These are phyloP conservation scores for Pseudomugil tenellus DNA, from an alignment of 2,797 vertebrate genomes.

Conservation along the genomic window DNA sequence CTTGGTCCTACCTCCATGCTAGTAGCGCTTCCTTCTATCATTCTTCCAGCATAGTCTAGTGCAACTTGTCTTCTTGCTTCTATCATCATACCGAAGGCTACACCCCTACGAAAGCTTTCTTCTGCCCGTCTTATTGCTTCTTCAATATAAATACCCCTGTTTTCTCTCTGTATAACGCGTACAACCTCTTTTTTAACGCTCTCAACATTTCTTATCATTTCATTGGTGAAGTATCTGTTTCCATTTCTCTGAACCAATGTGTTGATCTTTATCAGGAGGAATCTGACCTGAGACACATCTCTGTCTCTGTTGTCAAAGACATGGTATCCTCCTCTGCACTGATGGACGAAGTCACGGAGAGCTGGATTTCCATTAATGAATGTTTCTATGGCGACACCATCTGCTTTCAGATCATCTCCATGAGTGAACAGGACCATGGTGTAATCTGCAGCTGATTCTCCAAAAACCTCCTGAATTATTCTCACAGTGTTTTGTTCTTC, in stretches of 20 bases:
- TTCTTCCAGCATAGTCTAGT: too few relatives aligned
- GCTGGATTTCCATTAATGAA: background rate
- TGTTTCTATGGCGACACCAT: background rate
- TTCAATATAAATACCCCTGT: too few relatives aligned
- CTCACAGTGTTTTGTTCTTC: background rate
- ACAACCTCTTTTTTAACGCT: too few relatives aligned
- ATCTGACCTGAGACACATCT: background rate
- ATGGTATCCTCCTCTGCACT: slow-evolving; percentile 1
- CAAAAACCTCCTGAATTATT: background rate
- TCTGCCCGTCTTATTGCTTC: too few relatives aligned
- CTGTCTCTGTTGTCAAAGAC: background rate
- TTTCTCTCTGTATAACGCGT: too few relatives aligned
- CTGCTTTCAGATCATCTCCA: too few relatives aligned
- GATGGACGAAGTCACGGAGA: background rate
- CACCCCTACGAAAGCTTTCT: too few relatives aligned
- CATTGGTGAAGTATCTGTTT: background rate
- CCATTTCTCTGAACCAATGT: background rate
- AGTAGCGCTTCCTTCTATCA: too few relatives aligned
- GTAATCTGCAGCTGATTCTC: background rate
- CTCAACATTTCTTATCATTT: background rate
- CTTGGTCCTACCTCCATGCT: too few relatives aligned
- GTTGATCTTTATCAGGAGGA: background rate
- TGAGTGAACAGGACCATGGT: slow-evolving; percentile 1
- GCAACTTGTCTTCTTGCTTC: too few relatives aligned
- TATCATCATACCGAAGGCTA: too few relatives aligned